phyloP scores from a whole-genome alignment of 2,113 vertebrate genomes.

The Mobula birostris region DNA sequence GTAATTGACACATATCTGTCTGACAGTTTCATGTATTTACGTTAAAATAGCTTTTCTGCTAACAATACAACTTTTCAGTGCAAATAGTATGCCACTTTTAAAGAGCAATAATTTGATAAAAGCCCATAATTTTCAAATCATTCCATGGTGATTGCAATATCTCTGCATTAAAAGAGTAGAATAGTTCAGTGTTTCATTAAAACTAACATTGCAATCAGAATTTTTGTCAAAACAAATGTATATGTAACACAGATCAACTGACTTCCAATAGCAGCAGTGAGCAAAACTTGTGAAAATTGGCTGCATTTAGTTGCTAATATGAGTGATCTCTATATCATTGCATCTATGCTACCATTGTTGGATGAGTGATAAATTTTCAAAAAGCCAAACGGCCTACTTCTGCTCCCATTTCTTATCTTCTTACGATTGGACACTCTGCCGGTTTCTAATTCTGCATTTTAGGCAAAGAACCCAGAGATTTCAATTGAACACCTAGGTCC shows the following conservation, averaged over 20 bases:
- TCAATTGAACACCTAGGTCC: too few relatives aligned
- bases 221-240: background rate
- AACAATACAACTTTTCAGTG: background rate
- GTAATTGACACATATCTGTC: background rate
- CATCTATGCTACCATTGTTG: background rate
- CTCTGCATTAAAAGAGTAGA: background rate
- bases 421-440: background rate
- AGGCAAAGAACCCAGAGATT: background rate
- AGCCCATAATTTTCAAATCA: background rate
- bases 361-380: background rate
- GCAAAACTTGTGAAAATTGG: background rate
- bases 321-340: background rate
- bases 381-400: too few relatives aligned
- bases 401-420: too few relatives aligned
- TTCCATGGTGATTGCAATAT: background rate
- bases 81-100: background rate
- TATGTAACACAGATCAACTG: background rate
- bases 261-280: background rate
- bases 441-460: background rate
- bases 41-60: background rate
- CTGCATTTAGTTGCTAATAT: background rate
- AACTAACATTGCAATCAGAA: background rate
- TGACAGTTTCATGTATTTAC: constrained; percentile 26
- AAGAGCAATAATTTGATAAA: background rate
- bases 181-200: background rate